Percentiles rank a stretch among this genome's conserved stretches.
These are phyloP conservation scores for Andrena minutula DNA, from an alignment of 2,888 invertebrate species.

Conservation along the genomic window DNA sequence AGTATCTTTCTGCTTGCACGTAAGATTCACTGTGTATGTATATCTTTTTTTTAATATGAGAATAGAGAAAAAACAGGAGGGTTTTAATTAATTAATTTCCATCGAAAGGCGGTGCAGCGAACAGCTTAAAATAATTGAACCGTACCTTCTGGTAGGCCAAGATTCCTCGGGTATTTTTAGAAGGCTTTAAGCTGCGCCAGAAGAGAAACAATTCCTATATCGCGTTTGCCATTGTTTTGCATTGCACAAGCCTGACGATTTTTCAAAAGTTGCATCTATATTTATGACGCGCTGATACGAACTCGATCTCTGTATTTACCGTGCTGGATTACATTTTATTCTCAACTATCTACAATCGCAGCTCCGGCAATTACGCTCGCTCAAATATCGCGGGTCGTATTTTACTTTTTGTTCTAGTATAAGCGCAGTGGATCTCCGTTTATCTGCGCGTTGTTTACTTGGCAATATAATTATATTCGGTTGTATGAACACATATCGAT, in stretches of 20 bases:
- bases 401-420: too few relatives aligned
- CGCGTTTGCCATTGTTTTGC: constrained; percentile 47
- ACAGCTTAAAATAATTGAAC: constrained; percentile 43
- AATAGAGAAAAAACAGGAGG: background rate
- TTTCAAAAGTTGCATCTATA: constrained; percentile 28
- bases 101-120: background rate
- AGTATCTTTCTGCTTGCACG: too few relatives aligned
- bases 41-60: background rate
- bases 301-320: background rate
- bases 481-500: too few relatives aligned
- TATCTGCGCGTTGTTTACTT: too few relatives aligned
- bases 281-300: constrained; percentile 1
- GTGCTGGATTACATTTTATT: constrained; percentile 1
- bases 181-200: constrained; percentile 12
- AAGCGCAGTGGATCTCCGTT: too few relatives aligned
- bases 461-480: too few relatives aligned
- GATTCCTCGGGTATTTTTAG: constrained; percentile 54
- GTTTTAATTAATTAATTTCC: constrained; percentile 3
- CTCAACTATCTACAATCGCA: background rate
- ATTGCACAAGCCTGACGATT: constrained; percentile 37
- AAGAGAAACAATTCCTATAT: constrained; percentile 19
- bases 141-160: constrained; percentile 42
- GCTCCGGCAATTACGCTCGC: too few relatives aligned
- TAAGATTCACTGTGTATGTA: background rate
- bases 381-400: too few relatives aligned